A percentile compares a stretch with the other conserved stretches of the same genome.
phyloP scores from a whole-genome alignment of 2,888 invertebrate genomes.

The Metacarcinus magister region DNA sequence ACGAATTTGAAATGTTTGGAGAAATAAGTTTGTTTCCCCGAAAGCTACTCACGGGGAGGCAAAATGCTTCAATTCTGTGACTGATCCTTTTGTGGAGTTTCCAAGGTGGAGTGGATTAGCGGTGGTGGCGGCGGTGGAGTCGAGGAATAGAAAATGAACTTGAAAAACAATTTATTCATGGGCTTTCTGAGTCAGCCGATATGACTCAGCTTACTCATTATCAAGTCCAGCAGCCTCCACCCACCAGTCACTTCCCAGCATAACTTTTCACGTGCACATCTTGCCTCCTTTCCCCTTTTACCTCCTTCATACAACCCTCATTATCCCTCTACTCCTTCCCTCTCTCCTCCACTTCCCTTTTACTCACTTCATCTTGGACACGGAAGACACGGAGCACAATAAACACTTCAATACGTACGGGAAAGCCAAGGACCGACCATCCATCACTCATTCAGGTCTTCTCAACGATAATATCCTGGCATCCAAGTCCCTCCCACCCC shows the following conservation, averaged over 20 bases:
- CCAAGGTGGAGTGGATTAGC: not conserved
- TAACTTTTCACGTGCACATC: not conserved
- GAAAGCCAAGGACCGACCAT: not conserved
- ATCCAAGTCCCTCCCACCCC: not conserved
- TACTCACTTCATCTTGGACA: not conserved
- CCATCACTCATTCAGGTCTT: not conserved
- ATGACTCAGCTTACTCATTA: not conserved
- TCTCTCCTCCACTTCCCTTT: not conserved
- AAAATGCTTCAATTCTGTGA: not conserved
- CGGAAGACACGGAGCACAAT: not conserved
- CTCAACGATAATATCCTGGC: not conserved
- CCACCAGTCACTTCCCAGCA: too few relatives aligned
- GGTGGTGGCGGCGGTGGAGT: not conserved
- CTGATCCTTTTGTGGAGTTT: not conserved
- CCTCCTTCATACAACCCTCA: not conserved
- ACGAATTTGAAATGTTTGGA: not conserved
- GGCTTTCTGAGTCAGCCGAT: not conserved
- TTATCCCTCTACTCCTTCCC: too few relatives aligned
- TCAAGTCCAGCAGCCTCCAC: not conserved
- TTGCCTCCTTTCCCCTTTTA: not conserved
- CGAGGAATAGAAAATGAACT: not conserved
- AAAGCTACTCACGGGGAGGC: not conserved
- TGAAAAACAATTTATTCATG: conserved; percentile 19
- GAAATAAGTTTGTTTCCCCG: not conserved
- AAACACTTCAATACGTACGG: not conserved